These are phyloP conservation scores for Syngnathoides biaculeatus DNA, from an alignment of 2,113 vertebrate species.

Conservation along the genomic window DNA sequence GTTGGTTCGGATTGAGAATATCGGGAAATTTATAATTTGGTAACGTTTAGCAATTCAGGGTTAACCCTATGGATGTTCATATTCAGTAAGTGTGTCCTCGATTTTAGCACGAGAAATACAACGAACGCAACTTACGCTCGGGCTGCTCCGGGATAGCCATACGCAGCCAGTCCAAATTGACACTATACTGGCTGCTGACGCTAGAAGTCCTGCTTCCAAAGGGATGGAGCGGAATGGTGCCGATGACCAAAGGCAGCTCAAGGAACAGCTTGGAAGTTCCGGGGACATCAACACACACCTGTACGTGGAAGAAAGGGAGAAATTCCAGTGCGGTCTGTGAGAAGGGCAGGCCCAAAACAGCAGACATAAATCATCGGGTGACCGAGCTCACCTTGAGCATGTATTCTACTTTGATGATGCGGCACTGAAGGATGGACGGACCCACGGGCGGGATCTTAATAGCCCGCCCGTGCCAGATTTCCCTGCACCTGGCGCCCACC, in stretches of 20 bases:
- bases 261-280: conserved; percentile 89
- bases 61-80: too few relatives aligned
- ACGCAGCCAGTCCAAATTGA: conserved; percentile 85
- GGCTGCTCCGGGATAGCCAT: conserved; percentile 79
- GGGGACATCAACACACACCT: conserved; percentile 93
- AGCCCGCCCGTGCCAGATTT: conserved; percentile 86
- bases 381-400: conserved; percentile 79
- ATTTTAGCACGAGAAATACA: neutral
- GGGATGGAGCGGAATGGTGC: conserved; percentile 88
- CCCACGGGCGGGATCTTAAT: conserved; percentile 91
- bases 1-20: neutral
- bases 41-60: too few relatives aligned
- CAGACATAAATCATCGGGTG: neutral
- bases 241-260: conserved; percentile 92
- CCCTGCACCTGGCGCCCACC: conserved; percentile 73
- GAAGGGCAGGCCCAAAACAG: neutral
- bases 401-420: conserved; percentile 93
- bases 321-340: neutral
- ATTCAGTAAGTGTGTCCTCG: neutral
- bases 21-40: neutral
- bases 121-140: conserved; percentile 79
- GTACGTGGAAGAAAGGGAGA: neutral
- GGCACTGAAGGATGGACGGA: conserved; percentile 90
- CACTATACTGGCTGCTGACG: conserved; percentile 86
- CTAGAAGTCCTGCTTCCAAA: conserved; percentile 89